Conservation (phyloP, 2,888 invertebrate genomes). For the Drosophila tripunctata region DNA sequence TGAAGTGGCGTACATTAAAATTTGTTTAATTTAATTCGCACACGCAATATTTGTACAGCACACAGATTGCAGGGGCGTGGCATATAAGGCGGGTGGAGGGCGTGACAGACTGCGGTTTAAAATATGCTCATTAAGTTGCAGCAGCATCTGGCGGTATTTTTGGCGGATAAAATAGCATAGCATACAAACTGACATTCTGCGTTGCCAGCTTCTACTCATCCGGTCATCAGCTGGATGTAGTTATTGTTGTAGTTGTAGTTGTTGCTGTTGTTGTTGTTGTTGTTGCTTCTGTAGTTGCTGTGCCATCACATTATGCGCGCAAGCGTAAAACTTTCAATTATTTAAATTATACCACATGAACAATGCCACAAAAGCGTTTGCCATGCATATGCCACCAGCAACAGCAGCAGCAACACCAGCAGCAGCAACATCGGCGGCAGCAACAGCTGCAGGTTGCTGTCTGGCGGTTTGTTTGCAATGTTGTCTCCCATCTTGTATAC, state of each 20-base stretch:
- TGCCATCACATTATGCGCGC: conserved; percentile 66
- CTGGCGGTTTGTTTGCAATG: conserved; percentile 49
- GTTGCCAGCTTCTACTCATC: conserved; percentile 19
- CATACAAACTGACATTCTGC: conserved; percentile 16
- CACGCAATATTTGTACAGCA: conserved; percentile 21
- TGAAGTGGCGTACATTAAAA: conserved; percentile 40
- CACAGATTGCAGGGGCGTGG: conserved; percentile 13
- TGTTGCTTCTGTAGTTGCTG: conserved; percentile 18
- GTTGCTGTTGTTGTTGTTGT: conserved; percentile 12
- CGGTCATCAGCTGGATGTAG: conserved; percentile 40
- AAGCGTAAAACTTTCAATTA: conserved; percentile 82
- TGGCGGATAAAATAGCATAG: conserved; percentile 30
- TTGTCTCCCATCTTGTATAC: conserved; percentile 37
- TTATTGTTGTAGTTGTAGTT: conserved; percentile 14
- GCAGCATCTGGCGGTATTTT: conserved; percentile 31
- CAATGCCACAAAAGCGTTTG: conserved; percentile 74
- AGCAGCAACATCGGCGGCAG: conserved; percentile 14
- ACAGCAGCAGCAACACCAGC: conserved; percentile 20
- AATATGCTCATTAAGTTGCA: conserved; percentile 68
- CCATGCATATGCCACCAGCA: conserved; percentile 63
- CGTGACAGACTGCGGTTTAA: conserved; percentile 32
- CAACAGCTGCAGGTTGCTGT: conserved; percentile 70
- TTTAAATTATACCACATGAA: conserved; percentile 82
- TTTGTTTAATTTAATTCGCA: conserved; percentile 80
- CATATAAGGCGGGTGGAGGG: neutral